A percentile compares a stretch with the other conserved stretches of the same genome.
phyloP scores from a whole-genome alignment of 1,140 invertebrate genomes.

The Drosophila melanica region DNA sequence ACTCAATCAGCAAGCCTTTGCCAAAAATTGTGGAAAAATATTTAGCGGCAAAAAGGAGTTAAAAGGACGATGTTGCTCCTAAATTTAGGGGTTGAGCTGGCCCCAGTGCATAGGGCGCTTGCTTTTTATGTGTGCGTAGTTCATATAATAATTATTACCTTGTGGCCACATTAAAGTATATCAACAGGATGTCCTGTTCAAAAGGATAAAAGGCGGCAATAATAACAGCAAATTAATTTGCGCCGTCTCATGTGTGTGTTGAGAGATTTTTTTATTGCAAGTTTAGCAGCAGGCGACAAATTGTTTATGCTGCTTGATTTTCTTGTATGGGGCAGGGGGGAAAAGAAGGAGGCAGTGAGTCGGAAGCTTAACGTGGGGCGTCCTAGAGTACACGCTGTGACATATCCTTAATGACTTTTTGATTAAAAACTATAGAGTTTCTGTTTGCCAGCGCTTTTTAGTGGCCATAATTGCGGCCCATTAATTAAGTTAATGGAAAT shows the following conservation, averaged over 20 bases:
- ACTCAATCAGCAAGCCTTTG: conserved; percentile 58
- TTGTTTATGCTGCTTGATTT: conserved; percentile 78
- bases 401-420: conserved; percentile 63
- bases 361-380: not conserved
- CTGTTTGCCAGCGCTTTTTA: conserved; percentile 62
- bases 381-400: conserved; percentile 57
- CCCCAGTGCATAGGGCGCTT: not conserved
- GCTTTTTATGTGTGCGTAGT: conserved; percentile 24
- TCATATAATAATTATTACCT: conserved; percentile 58
- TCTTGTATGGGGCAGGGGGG: not conserved
- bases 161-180: conserved; percentile 60
- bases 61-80: conserved; percentile 3
- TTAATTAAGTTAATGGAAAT: conserved; percentile 82
- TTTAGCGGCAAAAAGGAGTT: conserved; percentile 41
- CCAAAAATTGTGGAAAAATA: conserved; percentile 4
- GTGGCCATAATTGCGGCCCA: conserved; percentile 65
- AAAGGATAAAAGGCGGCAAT: conserved; percentile 58
- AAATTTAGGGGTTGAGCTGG: conserved; percentile 18
- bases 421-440: conserved; percentile 79
- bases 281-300: conserved; percentile 68
- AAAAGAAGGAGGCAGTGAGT: not conserved
- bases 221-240: conserved; percentile 68
- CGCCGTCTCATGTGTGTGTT: conserved; percentile 38
- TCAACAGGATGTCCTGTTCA: conserved; percentile 56
- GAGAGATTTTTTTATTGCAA: conserved; percentile 76